Conservation (phyloP, 1,140 invertebrate genomes). For the Pemphigus obesinymphae region DNA sequence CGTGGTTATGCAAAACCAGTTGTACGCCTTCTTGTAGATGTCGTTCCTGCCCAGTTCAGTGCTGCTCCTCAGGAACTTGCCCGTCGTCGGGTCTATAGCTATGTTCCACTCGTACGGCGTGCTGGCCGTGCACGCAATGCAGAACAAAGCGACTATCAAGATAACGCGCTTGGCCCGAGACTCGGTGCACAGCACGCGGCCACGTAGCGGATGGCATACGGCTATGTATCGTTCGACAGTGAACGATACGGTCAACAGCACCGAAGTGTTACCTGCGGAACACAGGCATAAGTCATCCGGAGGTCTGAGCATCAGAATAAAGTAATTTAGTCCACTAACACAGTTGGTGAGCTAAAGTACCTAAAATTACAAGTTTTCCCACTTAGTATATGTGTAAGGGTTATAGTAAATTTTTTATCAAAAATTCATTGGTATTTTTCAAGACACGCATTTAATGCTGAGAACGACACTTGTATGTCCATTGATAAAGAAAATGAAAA, state of each 20-base stretch:
- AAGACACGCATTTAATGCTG: too few relatives aligned
- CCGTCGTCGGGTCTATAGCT: neutral
- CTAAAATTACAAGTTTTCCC: too few relatives aligned
- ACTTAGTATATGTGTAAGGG: too few relatives aligned
- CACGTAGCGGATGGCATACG: constrained; percentile 69
- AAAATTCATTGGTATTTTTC: too few relatives aligned
- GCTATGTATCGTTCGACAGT: constrained; percentile 74
- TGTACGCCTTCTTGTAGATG: constrained; percentile 61
- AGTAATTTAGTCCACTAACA: too few relatives aligned
- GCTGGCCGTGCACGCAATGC: constrained; percentile 59
- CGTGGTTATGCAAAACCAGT: constrained; percentile 61
- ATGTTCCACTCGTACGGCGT: constrained; percentile 62
- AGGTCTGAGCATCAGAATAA: too few relatives aligned
- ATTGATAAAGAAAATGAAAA: too few relatives aligned
- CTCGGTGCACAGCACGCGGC: constrained; percentile 66
- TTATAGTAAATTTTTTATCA: too few relatives aligned
- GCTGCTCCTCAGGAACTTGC: constrained; percentile 22
- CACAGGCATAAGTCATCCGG: too few relatives aligned
- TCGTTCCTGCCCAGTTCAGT: constrained; percentile 49
- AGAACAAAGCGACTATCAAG: constrained; percentile 59
- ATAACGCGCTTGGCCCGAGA: constrained; percentile 59
- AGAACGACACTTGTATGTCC: too few relatives aligned
- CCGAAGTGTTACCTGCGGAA: constrained; percentile 61
- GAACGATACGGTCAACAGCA: constrained; percentile 73
- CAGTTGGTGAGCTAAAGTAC: too few relatives aligned